Evolutionary conservation across 64 coral and sea anemone genomes (phyloP), one percentile per base, ranked within the genome.

Genomic region (Catalaphyllia jardinei): DNA sequence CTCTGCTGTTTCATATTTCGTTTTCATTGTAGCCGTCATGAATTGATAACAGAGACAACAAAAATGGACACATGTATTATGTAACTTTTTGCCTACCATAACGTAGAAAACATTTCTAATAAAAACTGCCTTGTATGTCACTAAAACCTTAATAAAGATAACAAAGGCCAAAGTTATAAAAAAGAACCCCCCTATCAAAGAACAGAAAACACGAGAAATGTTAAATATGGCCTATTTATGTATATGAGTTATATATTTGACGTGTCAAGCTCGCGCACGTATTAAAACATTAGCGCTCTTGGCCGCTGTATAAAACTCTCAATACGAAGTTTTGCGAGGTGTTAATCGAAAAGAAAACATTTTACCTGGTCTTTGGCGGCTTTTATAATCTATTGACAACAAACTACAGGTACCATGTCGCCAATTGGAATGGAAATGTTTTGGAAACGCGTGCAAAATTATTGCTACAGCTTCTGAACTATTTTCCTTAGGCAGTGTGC

Each of bases 391-490:
- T 71, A 42, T 71, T 80, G 51, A 80, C 33, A 85, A 42, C 24
- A 85, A 35, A n/a, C 38, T 49, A 64, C 63, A 42, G 62, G 35
- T 85, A 85, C 81, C 30, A 31, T 1, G 62, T 4, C 63, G 81
- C 35, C 80, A 83, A 63, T 67, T 83, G 31, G 20, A 17, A 67
- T 38, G 15, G 11, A 25, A 85, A 22, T 85, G 38, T 64, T 67
- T 79, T 51, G 57, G 22, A 85, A 51, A 42, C 64, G 12, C 81
- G 71, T 85, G 22, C 39, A 71, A 85, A 67, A 85, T 67, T 67
- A 85, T 67, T 67, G 18, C 24, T 67, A 19, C 42, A 46, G 42
- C 24, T 67, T 67, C 24, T 67, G 22, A 27, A 11, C 22, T 69
- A 22, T 69, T 69, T 69, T 29, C n/a, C 5, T 24, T n/a, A n/a